These are phyloP conservation scores for Xanthorhoe spadicearia DNA, from an alignment of 2,888 invertebrate species.

Conservation along the genomic window DNA sequence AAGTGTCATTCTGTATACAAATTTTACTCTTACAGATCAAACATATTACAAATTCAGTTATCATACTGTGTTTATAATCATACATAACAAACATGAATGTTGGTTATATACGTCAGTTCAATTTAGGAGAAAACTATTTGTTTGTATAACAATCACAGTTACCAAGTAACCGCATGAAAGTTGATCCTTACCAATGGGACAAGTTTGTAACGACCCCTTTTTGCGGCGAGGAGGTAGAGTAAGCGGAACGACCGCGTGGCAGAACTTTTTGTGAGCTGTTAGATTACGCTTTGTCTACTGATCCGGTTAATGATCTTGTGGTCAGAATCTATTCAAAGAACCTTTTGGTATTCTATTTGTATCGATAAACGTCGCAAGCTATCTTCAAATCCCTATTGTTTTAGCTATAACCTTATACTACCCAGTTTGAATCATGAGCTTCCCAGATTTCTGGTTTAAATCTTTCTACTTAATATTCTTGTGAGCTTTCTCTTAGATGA, in stretches of 20 bases:
- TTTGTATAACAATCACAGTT: slow-evolving; percentile 28
- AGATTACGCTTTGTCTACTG: slow-evolving; percentile 30
- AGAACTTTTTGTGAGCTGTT: slow-evolving; percentile 29
- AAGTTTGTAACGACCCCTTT: slow-evolving; percentile 33
- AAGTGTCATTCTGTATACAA: slow-evolving; percentile 91
- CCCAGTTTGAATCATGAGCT: not conserved
- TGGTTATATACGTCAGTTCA: not conserved
- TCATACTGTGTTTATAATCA: not conserved
- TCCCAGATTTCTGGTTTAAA: slow-evolving; percentile 7
- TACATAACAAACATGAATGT: not conserved
- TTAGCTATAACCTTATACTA: not conserved
- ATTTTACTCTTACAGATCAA: not conserved
- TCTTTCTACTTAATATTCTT: slow-evolving; percentile 14
- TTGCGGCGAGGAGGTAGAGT: slow-evolving; percentile 27
- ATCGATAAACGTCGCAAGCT: not conserved
- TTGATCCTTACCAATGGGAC: slow-evolving; percentile 32
- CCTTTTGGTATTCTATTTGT: not conserved
- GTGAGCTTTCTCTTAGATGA: slow-evolving; percentile 5
- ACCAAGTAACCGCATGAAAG: slow-evolving; percentile 34
- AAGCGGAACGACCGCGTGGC: slow-evolving; percentile 28
- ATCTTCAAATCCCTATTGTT: not conserved
- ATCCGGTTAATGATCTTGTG: slow-evolving; percentile 27
- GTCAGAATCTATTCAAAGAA: slow-evolving; percentile 19
- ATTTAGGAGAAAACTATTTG: slow-evolving; percentile 25
- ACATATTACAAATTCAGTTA: too few relatives aligned